Evolutionary conservation across 1,140 invertebrate genomes (phyloP), one percentile per base, ranked within the genome.

Genomic region (Brachystomella parvula): DNA sequence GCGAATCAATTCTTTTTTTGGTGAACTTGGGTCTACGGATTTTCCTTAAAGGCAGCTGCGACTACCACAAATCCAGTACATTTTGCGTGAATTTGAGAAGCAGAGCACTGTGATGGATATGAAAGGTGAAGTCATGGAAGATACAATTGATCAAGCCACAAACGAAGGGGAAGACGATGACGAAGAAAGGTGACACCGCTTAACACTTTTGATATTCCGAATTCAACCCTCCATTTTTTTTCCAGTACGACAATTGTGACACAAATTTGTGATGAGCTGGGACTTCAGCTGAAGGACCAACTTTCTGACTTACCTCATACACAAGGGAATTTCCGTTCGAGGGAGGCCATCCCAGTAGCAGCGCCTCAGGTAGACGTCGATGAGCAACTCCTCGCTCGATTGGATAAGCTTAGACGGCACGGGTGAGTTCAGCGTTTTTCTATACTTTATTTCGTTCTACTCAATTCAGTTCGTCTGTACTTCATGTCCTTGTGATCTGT

Each of bases 51-150:
- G 89, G 49, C 89, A 98, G 82, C 77, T 99, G 73, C 98, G 98
- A 81, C 81, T 99, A 75, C 96, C 97, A 28, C 94, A 99, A 82
- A 98, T 99, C 76, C 95, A 99, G 78, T 94, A 92, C 77, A 99
- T 99, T 74, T 86, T 99, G 76, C 89, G 92, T 83, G 96, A 99
- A 77, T 99, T 99, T 83, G 96, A 99, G 79, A 98, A 97, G 75
- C 96, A 99, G 77, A 94, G 93, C 0, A 94, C 98, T 80, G 97
- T 99, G 64, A 99, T 99, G 95, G 96, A 98, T 77, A 99, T 99
- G 94, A 99, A 99, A 77, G 96, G 99, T 80, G 97, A 99, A 81
- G 95, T 99, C 83, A 98, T 99, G 87, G 96, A 94, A 78, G 97
- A 99, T 79, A 94, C 93, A 2, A 98, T 99, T 73, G 96, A 99